Evolutionary conservation across 2,888 invertebrate genomes (phyloP), one percentile per base, ranked within the genome.

Genomic region (Sphaeridia pumilis): DNA sequence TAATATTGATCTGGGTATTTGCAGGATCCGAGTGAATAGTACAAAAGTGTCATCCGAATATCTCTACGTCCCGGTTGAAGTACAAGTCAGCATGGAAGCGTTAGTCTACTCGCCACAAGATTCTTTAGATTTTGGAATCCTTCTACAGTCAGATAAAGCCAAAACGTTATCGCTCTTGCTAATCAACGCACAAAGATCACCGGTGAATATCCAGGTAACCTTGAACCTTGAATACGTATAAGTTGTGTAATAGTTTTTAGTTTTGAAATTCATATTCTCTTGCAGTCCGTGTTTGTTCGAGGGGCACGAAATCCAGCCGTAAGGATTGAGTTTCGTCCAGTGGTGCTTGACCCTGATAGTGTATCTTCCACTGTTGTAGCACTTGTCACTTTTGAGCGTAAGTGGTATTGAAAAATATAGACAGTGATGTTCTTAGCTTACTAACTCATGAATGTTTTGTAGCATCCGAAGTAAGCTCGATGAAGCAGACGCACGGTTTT

Each of bases 31-130:
- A 73, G 77, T 84, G 58, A 82, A 80, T 67, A 76, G 76, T 66
- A 78, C 77, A 59, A 56, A 75, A 36, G 52, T 56, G 44, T 54
- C 58, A 28, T 66, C 67, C 58, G 79, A 82, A 68, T 74, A 81
- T 60, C 75, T 89, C 60, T 80, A 89, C 58, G 78, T 89, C 59
- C 87, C 88, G 27, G 78, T 89, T 44, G 88, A 88, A 73, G 81
- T 89, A 50, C 85, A 87, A 74, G 85, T 88, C 52, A 71, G 79
- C 24, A 75, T 75, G 54, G 73, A 75, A 52, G 77, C 82, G 59
- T 84, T 87, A 46, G 75, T 88, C 54, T 87, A 84, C 72, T 79
- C 84, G 63, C 80, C 84, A n/a, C 80, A 81, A 67, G 80, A 81
- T 65, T 71, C 82, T 54, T 73, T 90, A 28, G 87, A 90, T 72